Conservation (phyloP, 1,140 invertebrate genomes). For the Drosophila sp. region DNA sequence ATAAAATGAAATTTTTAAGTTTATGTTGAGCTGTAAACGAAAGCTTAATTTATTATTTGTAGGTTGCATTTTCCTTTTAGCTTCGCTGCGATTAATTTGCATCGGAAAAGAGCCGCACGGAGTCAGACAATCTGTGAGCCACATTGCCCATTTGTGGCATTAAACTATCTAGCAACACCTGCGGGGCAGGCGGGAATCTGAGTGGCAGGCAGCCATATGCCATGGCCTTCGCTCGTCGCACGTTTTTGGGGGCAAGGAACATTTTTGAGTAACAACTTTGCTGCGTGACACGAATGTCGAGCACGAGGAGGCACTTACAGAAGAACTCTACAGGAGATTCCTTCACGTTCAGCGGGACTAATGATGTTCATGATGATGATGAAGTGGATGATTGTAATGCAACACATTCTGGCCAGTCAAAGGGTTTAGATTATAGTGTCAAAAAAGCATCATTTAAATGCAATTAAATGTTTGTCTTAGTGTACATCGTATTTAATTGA, state of each 20-base stretch:
- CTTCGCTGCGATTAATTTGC: constrained; percentile 5
- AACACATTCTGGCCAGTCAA: neutral
- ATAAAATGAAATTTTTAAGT: no score
- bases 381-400: constrained; percentile 1
- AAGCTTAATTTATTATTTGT: no score
- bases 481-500: constrained; percentile 12
- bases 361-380: constrained; percentile 38
- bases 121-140: neutral
- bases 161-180: constrained; percentile 21
- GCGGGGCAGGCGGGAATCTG: neutral
- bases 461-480: neutral
- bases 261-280: constrained; percentile 82
- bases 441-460: neutral
- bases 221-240: constrained; percentile 54
- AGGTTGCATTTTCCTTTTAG: constrained; percentile 3
- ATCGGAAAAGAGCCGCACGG: constrained; percentile 7
- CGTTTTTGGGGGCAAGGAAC: constrained; percentile 58
- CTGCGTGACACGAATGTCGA: constrained; percentile 77
- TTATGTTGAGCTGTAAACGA: no score
- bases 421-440: neutral
- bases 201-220: constrained; percentile 7
- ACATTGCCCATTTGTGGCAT: constrained; percentile 17
- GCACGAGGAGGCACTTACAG: constrained; percentile 48
- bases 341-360: constrained; percentile 37
- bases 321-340: constrained; percentile 40